These are phyloP conservation scores for Drepanosiphum platanoidis DNA, from an alignment of 2,888 invertebrate species.

Conservation along the genomic window DNA sequence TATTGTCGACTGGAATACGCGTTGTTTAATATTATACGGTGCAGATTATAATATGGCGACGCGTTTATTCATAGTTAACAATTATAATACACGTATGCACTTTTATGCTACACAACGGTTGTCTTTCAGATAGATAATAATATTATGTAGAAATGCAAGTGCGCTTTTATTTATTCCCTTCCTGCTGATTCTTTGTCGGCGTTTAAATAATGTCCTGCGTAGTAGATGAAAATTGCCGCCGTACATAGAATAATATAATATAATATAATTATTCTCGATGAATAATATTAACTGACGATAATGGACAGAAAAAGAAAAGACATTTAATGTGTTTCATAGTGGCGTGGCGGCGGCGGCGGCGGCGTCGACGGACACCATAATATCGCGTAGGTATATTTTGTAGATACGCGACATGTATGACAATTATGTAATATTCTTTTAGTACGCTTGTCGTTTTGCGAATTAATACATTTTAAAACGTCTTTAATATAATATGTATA, in stretches of 20 bases:
- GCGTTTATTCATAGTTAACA: too few relatives aligned
- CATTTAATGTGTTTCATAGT: not conserved
- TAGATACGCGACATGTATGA: too few relatives aligned
- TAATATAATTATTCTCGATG: too few relatives aligned
- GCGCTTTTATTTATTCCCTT: too few relatives aligned
- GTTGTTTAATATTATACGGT: too few relatives aligned
- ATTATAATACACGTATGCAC: not conserved
- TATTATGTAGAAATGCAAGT: not conserved
- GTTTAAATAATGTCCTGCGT: constrained; percentile 11
- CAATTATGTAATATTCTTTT: too few relatives aligned
- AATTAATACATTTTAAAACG: too few relatives aligned
- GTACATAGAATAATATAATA: too few relatives aligned
- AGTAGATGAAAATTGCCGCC: constrained; percentile 21
- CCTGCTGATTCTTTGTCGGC: constrained; percentile 27
- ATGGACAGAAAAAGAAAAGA: constrained; percentile 10
- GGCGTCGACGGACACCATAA: not conserved
- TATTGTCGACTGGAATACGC: constrained; percentile 29
- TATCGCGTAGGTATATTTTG: too few relatives aligned
- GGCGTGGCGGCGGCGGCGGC: not conserved
- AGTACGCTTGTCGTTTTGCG: too few relatives aligned
- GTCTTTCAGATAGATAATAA: constrained; percentile 7
- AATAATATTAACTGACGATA: not conserved
- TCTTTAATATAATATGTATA: too few relatives aligned
- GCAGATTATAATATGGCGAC: not conserved
- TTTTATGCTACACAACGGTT: not conserved